These are phyloP conservation scores for Pristionchus exspectatus DNA, from an alignment of 2,888 invertebrate species.

Conservation along the genomic window DNA sequence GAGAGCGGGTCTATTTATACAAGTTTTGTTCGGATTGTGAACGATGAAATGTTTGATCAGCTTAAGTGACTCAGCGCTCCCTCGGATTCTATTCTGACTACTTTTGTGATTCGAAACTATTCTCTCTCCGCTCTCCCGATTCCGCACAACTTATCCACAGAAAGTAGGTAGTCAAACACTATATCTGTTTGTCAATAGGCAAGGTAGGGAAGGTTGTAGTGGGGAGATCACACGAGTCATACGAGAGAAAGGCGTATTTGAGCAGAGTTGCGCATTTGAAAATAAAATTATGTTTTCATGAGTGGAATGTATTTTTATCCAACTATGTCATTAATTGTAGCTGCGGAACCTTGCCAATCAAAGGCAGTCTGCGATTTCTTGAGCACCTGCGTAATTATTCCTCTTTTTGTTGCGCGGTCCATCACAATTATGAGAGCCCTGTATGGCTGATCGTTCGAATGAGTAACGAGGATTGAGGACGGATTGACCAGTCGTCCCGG, in stretches of 20 bases:
- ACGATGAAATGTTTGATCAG: slow-evolving; percentile 27
- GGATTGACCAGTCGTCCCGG: background rate
- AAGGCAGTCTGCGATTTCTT: no score
- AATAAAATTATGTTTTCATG: background rate
- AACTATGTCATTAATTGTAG: background rate
- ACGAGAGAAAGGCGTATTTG: background rate
- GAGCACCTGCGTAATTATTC: background rate
- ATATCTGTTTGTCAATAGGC: background rate
- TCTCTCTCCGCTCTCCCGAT: background rate
- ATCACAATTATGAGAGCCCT: background rate
- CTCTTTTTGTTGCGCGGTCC: background rate
- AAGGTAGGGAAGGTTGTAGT: slow-evolving; percentile 15
- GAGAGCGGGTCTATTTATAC: slow-evolving; percentile 21
- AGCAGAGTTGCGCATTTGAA: background rate
- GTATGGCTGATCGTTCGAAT: background rate
- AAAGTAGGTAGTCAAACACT: slow-evolving; percentile 33
- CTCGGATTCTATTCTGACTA: slow-evolving; percentile 43
- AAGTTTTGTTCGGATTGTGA: slow-evolving; percentile 27
- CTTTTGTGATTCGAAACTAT: slow-evolving; percentile 46
- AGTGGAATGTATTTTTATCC: background rate
- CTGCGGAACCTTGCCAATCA: background rate
- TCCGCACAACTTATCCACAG: slow-evolving; percentile 19
- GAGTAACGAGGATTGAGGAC: background rate
- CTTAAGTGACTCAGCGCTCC: slow-evolving; percentile 19
- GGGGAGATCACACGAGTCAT: background rate